phyloP scores from a whole-genome alignment of 2,888 invertebrate genomes.

The Sinotaia quadrata region DNA sequence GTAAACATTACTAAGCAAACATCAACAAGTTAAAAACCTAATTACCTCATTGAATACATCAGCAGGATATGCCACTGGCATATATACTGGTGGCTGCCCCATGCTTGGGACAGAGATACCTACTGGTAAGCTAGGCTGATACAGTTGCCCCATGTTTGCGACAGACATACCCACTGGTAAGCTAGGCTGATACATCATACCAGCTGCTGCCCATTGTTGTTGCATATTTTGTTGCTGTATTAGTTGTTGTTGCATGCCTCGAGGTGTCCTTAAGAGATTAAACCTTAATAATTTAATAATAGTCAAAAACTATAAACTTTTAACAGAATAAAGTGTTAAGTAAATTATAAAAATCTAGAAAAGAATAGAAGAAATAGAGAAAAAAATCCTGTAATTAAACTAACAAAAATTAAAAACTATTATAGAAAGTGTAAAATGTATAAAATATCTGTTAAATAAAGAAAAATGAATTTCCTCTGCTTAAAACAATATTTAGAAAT shows the following conservation, averaged over 20 bases:
- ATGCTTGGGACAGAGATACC: constrained; percentile 5
- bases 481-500: too few species aligned
- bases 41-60: constrained; percentile 17
- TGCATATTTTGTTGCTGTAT: constrained; percentile 1
- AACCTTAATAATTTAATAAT: background rate
- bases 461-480: too few species aligned
- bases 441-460: too few species aligned
- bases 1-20: too few species aligned
- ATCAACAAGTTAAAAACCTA: background rate
- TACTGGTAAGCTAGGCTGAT: constrained; percentile 24
- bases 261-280: background rate
- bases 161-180: constrained; percentile 18
- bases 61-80: constrained; percentile 27
- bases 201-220: constrained; percentile 19
- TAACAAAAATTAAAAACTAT: too few species aligned
- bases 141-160: constrained; percentile 25
- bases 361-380: too few species aligned
- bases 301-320: too few species aligned
- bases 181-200: constrained; percentile 24
- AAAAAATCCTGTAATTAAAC: too few species aligned
- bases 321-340: too few species aligned
- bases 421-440: too few species aligned
- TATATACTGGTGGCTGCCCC: constrained; percentile 30
- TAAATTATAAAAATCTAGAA: too few species aligned
- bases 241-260: constrained; percentile 17